These are phyloP conservation scores for Falco columbarius DNA, from an alignment of 2,797 vertebrate genomes.

Conservation along the genomic window DNA sequence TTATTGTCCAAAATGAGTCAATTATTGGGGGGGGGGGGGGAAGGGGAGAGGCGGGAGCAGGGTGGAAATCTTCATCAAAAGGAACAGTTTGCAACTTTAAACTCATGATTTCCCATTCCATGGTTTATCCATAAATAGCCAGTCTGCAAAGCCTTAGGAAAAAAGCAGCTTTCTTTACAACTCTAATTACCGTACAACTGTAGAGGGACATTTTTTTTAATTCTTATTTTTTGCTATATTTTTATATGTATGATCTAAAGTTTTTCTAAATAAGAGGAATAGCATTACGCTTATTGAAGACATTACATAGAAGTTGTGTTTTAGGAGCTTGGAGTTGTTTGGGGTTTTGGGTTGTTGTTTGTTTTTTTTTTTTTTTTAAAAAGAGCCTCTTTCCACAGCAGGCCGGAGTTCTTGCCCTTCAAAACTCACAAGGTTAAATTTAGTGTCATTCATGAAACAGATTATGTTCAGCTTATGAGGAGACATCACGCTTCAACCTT, in stretches of 20 bases:
- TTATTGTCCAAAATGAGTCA: background rate
- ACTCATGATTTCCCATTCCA: background rate
- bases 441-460: background rate
- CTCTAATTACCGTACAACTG: background rate
- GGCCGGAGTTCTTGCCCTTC: background rate
- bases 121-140: background rate
- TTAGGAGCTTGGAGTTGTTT: background rate
- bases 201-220: background rate
- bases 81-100: background rate
- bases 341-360: too few relatives aligned
- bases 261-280: background rate
- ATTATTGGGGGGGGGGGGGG: background rate
- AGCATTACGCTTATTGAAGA: background rate
- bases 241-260: background rate
- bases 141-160: background rate
- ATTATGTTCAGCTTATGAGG: background rate
- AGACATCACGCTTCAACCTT: background rate
- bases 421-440: background rate
- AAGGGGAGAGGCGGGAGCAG: too few relatives aligned
- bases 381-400: background rate
- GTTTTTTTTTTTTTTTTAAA: background rate
- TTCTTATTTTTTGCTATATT: background rate
- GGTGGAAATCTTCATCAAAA: background rate
- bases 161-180: background rate
- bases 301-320: background rate